Evolutionary conservation across 2,888 invertebrate species (phyloP).

Genomic region (Oscheius onirici): DNA sequence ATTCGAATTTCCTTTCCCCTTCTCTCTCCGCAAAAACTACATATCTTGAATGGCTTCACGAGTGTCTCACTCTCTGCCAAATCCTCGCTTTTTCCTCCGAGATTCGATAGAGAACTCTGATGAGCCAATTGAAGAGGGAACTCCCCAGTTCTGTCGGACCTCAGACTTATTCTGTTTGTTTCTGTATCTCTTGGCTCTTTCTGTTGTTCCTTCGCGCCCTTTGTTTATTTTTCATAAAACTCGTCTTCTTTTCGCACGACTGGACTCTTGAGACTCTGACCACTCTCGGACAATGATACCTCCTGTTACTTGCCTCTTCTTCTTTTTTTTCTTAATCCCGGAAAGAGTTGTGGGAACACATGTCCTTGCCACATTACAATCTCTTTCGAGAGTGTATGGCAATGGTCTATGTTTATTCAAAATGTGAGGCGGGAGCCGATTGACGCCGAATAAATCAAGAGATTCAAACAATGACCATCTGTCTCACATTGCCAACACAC

Average conservation of each 20-base stretch:
- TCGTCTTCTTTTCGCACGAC: conserved; percentile 14
- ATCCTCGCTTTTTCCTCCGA: background rate
- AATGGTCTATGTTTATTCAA: conserved; percentile 8
- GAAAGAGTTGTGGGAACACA: background rate
- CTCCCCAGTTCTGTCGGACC: background rate
- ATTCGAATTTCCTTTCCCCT: no score
- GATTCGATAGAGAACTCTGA: no score
- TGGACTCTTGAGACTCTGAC: conserved; percentile 18
- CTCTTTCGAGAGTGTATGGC: background rate
- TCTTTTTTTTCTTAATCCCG: background rate
- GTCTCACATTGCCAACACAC: no score
- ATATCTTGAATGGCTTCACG: background rate
- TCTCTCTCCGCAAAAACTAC: background rate
- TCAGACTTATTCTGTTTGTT: conserved; percentile 9
- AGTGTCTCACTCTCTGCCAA: background rate
- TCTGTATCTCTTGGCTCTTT: conserved; percentile 3
- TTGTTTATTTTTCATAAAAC: conserved; percentile 33
- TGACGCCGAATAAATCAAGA: no score
- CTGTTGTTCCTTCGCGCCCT: conserved; percentile 30
- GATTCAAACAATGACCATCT: no score
- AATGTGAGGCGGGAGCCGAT: background rate
- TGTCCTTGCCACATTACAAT: conserved; percentile 1
- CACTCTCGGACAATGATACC: conserved; percentile 15
- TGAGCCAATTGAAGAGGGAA: no score
- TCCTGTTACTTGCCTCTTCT: background rate